Conservation (phyloP, 2,888 invertebrate genomes). For the Trichacis sp. region DNA sequence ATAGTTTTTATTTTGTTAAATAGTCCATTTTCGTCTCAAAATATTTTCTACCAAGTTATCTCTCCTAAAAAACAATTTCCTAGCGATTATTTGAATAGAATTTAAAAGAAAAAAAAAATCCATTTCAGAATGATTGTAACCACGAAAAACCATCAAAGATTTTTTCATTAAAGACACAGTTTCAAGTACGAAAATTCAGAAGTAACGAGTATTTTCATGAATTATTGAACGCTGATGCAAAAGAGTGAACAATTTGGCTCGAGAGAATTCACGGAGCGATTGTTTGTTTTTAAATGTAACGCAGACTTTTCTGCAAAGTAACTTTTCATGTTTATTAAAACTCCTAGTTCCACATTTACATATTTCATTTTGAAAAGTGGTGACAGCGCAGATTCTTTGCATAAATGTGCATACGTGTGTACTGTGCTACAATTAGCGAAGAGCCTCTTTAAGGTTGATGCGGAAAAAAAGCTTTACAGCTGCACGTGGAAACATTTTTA, state of each 20-base stretch:
- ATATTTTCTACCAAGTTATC: too few relatives aligned
- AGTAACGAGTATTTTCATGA: slow-evolving; percentile 27
- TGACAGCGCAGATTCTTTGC: slow-evolving; percentile 36
- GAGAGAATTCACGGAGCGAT: slow-evolving; percentile 18
- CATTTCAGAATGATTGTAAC: too few relatives aligned
- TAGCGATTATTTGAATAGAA: too few relatives aligned
- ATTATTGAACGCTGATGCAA: slow-evolving; percentile 27
- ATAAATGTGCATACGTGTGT: slow-evolving; percentile 33
- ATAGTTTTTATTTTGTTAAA: too few relatives aligned
- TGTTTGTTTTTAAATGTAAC: slow-evolving; percentile 27
- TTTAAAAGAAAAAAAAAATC: too few relatives aligned
- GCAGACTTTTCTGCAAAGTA: slow-evolving; percentile 29
- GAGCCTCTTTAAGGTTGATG: slow-evolving; percentile 24
- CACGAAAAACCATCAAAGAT: too few relatives aligned
- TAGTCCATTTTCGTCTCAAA: too few relatives aligned
- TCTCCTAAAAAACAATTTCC: too few relatives aligned
- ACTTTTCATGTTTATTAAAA: slow-evolving; percentile 42
- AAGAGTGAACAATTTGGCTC: slow-evolving; percentile 14
- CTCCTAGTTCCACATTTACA: slow-evolving; percentile 36
- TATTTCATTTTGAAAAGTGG: slow-evolving; percentile 39
- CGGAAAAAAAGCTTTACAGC: slow-evolving; percentile 13
- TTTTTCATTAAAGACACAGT: too few relatives aligned
- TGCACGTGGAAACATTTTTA: slow-evolving; percentile 12
- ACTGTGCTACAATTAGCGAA: slow-evolving; percentile 36
- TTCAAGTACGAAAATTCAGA: too few relatives aligned